Base-by-base conservation (phyloP, 2,113 vertebrate genomes). In the Scartelaos histophorus region DNA sequence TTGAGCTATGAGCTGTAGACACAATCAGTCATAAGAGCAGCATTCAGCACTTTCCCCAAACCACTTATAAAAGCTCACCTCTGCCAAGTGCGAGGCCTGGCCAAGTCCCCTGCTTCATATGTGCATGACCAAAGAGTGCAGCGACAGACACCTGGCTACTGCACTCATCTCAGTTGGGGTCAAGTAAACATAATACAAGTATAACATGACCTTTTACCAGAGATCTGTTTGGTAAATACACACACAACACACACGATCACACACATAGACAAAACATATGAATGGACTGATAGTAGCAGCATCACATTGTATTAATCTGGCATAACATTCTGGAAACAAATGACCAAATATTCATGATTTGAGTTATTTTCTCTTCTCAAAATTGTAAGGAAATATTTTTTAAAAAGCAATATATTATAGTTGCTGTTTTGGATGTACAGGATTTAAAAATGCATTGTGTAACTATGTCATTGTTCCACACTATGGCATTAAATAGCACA, bases 31-130 rank as follows among this genome's bases (percentile, higher is more conserved):
- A 82, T 80, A 71, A 76, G 70, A 38, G 69, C 57, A 25, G 7
- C 16, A 13, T 74, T 86, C 84, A 76, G 84, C 82, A 82, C 58
- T 82, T 87, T 76, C 76, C 54, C 45, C 53, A 24, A 51, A 35
- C 57, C 64, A 45, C 69, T 75, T 79, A 35, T 69, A 35, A 80
- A 74, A 54, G 73, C 49, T 77, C 68, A 66, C 73, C 70, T 71
- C 67, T 73, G 76, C 69, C 69, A 75, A 65, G 64, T 38, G 58
- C 34, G 51, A 38, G 61, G 46, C 70, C 72, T 0, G 29, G 35
- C 22, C 24, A 53, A 68, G 69, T 65, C 47, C 43, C 38, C 9
- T 25, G 35, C 57, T 67, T 43, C 19, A 53, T 49, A 35, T 2
- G 11, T 70, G 7, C 7, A 29, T 24, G 3, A 45, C 64, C 71